Base-by-base conservation (phyloP, 2,113 vertebrate genomes). In the Spheniscus mendiculus region DNA sequence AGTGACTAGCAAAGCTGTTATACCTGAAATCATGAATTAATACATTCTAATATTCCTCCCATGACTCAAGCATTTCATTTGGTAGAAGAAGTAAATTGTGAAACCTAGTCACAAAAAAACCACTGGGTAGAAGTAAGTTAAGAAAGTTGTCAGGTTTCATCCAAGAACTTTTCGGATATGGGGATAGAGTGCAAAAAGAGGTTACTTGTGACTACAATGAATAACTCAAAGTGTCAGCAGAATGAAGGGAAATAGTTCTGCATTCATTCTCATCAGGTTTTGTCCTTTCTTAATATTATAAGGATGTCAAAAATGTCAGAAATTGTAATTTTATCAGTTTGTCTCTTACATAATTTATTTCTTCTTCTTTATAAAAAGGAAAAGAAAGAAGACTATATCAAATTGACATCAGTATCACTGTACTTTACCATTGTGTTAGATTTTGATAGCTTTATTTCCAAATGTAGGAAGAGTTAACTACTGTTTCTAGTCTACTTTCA, bases 301-400 rank as follows among this genome's bases (percentile, higher is more conserved):
- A 96, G 52, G 63, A 66, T 76, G 45, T 74, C n/a, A 91, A 86
- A 83, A 80, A 91, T 80, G 56, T 93, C 93, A 87, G 66, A 97
- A 85, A 77, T 12, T 44, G 42, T 44, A 74, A 77, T 83, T 95
- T 97, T 96, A 79, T 82, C 34, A 70, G 26, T 89, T 96, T 96
- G 30, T 53, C 65, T 96, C 32, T 89, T 96, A 87, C 59, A 86
- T 89, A 91, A 90, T 96, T 94, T 66, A 80, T 94, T 95, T 96
- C 27, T 94, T 80, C 72, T 73, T 78, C 42, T 71, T 82, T 36
- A 70, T 38, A 34, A 67, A 78, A 87, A 82, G 67, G 38, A 74
- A 91, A 42, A 69, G 52, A 94, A 91, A 92, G 34, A 76, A 50
- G 6, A 62, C 40, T 79, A 19, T 88, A 77, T 79, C 61, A 94